A percentile compares a stretch with the other conserved stretches of the same genome.
These are phyloP conservation scores for Neoaliturus tenellus DNA, from an alignment of 2,888 invertebrate species.

Conservation along the genomic window DNA sequence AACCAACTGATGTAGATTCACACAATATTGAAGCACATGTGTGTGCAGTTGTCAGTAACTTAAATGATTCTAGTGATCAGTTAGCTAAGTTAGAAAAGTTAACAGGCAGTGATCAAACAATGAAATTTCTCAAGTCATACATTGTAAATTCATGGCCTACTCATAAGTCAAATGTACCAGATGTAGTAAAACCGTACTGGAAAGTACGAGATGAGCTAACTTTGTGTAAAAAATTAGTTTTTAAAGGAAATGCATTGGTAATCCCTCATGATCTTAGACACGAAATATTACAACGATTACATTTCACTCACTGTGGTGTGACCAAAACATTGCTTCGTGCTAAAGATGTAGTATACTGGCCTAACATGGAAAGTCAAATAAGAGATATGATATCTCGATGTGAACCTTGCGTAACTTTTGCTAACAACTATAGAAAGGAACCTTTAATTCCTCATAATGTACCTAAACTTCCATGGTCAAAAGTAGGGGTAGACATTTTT, in stretches of 20 bases:
- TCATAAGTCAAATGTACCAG: conserved; percentile 1
- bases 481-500: conserved; percentile 12
- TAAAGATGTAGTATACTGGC: conserved; percentile 21
- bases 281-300: not conserved
- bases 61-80: not conserved
- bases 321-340: conserved; percentile 1
- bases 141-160: not conserved
- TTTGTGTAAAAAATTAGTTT: not conserved
- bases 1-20: not conserved
- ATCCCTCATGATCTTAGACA: not conserved
- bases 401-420: conserved; percentile 3
- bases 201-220: not conserved
- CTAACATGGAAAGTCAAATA: conserved; percentile 20
- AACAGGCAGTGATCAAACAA: not conserved
- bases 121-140: not conserved
- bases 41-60: not conserved
- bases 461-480: not conserved
- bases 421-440: conserved; percentile 1
- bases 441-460: not conserved
- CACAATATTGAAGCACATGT: conserved; percentile 41
- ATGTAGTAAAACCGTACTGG: not conserved
- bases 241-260: not conserved
- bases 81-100: not conserved
- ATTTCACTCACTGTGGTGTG: conserved; percentile 2
- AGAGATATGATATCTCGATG: not conserved